Evolutionary conservation across 2,888 invertebrate genomes (phyloP), one percentile per base, ranked within the genome.

Genomic region (Fragum sueziense): DNA sequence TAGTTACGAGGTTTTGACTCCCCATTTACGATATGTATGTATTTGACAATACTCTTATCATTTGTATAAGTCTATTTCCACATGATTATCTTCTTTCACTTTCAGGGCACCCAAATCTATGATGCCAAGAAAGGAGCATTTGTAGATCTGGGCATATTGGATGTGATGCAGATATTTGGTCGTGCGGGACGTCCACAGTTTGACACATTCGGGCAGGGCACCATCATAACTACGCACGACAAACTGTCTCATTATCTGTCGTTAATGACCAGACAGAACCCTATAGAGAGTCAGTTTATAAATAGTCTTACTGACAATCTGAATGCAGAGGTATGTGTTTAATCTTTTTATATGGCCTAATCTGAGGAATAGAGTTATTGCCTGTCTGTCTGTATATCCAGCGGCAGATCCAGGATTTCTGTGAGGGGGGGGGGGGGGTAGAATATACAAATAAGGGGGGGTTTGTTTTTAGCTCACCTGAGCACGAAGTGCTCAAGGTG

Each of bases 161-260:
- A 99, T 93, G 99, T 99, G 57, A 90, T 92, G 90, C 93, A 93
- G 90, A 99, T 99, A 89, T 99, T 99, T 94, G 99, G 99, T 52
- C 96, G 99, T 75, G 99, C 99, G 4, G 99, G 99, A 4, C 95
- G 99, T 1, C 99, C 99, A 0, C 99, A 99, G 94, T 99, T 96
- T 93, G 99, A 99, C 93, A 97, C 90, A 20, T 92, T 97, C 20
- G 99, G 99, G 6, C 96, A 97, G 51, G 99, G 99, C 52, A 96
- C 97, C 51, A 99, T 99, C 76, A 97, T 99, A 67, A 99, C 99
- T 0, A 94, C 96, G 0, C 97, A 98, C 91, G 96, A 97, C 83
- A 98, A 98, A 92, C 94, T 99, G 74, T 95, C 97, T 41, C 97
- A 98, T 91, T 99, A 99, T 92, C 94, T 99, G 75, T 97, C 97